Percentiles rank a stretch among this genome's conserved stretches.
These are phyloP conservation scores for Sebastes cheni DNA, from an alignment of 2,797 vertebrate genomes.

Conservation along the genomic window DNA sequence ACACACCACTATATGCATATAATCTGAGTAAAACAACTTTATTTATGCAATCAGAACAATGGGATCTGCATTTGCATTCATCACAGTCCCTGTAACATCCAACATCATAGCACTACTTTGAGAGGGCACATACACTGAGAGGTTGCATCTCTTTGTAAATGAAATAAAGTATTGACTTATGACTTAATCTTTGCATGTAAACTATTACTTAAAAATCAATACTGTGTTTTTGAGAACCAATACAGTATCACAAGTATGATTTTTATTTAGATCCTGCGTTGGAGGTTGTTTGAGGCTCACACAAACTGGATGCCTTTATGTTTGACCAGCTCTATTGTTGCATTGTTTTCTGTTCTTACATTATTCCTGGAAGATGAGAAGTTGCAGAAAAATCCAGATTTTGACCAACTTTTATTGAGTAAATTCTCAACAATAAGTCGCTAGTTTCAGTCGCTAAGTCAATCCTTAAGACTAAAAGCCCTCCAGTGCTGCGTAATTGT, in stretches of 20 bases:
- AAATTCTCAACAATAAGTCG: background rate
- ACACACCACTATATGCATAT: fast-evolving
- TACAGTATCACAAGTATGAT: too few relatives aligned
- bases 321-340: background rate
- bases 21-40: too few relatives aligned
- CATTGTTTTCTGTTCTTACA: background rate
- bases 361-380: background rate
- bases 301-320: background rate
- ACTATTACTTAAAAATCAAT: too few relatives aligned
- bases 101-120: too few relatives aligned
- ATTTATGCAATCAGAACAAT: too few relatives aligned
- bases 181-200: too few relatives aligned
- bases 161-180: too few relatives aligned
- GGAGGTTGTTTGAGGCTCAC: background rate
- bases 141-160: too few relatives aligned
- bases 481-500: background rate
- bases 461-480: background rate
- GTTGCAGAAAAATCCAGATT: background rate
- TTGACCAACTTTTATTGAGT: background rate
- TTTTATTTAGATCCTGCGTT: background rate
- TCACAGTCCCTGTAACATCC: too few relatives aligned
- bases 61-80: too few relatives aligned
- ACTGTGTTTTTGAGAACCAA: too few relatives aligned
- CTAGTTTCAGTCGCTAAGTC: background rate
- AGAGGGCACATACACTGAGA: too few relatives aligned